phyloP scores from a whole-genome alignment of 2,113 vertebrate genomes.

The Athene cunicularia region DNA sequence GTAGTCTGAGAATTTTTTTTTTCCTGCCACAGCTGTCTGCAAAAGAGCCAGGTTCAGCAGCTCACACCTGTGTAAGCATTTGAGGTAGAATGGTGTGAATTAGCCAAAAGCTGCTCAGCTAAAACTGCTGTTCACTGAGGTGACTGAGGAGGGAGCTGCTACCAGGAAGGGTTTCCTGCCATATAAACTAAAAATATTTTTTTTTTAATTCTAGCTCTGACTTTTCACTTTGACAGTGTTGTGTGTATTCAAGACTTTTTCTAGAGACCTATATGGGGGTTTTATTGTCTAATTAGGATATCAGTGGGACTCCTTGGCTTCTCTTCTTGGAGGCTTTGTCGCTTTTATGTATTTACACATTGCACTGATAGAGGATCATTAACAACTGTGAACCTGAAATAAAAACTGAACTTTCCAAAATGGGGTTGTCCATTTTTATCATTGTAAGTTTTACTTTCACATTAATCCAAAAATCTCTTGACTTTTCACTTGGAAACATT shows the following conservation, averaged over 20 bases:
- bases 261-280: not conserved
- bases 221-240: not conserved
- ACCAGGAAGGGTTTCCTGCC: not conserved
- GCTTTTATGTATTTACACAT: not conserved
- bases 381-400: not conserved
- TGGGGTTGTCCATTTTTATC: not conserved
- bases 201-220: not conserved
- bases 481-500: not conserved
- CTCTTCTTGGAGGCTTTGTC: not conserved
- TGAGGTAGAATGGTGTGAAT: slow-evolving; percentile 40
- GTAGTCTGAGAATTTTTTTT: not conserved
- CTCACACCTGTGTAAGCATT: slow-evolving; percentile 70
- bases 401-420: not conserved
- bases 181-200: not conserved
- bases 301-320: not conserved
- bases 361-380: not conserved
- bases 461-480: not conserved
- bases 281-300: not conserved
- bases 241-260: not conserved
- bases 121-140: not conserved
- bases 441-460: not conserved
- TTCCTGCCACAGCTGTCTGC: slow-evolving; percentile 44
- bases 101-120: not conserved
- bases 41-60: slow-evolving; percentile 15
- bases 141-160: slow-evolving; percentile 16